phyloP scores from a whole-genome alignment of 2,797 vertebrate species.

The Thaleichthys pacificus region DNA sequence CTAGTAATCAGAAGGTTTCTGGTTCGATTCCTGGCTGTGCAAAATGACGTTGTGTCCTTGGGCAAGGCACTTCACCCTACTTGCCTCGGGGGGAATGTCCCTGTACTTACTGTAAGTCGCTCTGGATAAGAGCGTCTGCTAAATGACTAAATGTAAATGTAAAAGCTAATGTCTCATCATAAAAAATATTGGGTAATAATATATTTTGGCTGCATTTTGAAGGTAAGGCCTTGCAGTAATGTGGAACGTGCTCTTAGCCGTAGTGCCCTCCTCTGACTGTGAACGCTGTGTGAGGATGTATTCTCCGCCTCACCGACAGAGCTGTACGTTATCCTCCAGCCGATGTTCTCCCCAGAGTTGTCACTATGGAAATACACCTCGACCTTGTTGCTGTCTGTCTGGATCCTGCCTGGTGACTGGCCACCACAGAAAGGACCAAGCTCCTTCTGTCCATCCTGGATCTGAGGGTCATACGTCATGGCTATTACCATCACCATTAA shows the following conservation, averaged over 20 bases:
- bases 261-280: background rate
- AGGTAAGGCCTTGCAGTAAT: no score
- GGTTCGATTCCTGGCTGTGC: no score
- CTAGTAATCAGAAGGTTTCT: no score
- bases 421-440: conserved; percentile 89
- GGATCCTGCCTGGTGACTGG: conserved; percentile 80
- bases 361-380: conserved; percentile 88
- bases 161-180: no score
- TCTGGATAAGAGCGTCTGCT: no score
- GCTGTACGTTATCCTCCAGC: conserved; percentile 87
- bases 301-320: conserved; percentile 71
- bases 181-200: no score
- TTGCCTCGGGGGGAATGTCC: no score
- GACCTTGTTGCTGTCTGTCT: conserved; percentile 76
- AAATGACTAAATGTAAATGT: no score
- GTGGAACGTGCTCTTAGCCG: no score
- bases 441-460: conserved; percentile 73
- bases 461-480: conserved; percentile 62
- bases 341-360: conserved; percentile 88
- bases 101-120: no score
- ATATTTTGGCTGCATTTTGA: background rate
- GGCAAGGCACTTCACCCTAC: no score
- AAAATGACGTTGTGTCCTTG: no score
- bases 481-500: background rate
- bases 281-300: background rate